Percentiles rank a stretch among this genome's conserved stretches.
Conservation (phyloP, 2,888 invertebrate species). For the Tinea pellionella region DNA sequence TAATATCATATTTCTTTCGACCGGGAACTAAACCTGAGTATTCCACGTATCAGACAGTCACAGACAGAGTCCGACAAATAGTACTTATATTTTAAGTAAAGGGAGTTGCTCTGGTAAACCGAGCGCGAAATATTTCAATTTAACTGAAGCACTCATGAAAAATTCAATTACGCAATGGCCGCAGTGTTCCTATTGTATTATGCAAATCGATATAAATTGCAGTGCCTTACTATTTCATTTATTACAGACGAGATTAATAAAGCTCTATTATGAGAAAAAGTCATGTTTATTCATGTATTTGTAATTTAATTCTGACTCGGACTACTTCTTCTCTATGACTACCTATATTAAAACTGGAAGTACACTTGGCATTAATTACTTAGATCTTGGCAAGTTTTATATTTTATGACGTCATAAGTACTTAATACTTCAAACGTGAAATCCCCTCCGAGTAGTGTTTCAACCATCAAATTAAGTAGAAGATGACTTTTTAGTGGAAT, state of each 20-base stretch:
- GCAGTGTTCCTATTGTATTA: constrained; percentile 6
- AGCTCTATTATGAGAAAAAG: constrained; percentile 19
- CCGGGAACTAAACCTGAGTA: too few species aligned
- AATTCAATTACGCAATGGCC: constrained; percentile 7
- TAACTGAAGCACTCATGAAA: constrained; percentile 5
- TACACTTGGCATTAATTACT: constrained; percentile 26
- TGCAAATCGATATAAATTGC: constrained; percentile 13
- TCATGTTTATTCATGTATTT: constrained; percentile 36
- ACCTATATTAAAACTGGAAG: background rate
- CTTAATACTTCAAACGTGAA: too few species aligned
- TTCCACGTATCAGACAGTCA: too few species aligned
- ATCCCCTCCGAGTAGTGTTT: too few species aligned
- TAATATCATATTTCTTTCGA: too few species aligned
- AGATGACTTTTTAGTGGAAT: too few species aligned
- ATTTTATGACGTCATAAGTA: too few species aligned
- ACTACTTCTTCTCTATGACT: constrained; percentile 20
- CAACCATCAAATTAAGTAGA: too few species aligned
- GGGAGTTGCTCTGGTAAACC: background rate
- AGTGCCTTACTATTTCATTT: constrained; percentile 5
- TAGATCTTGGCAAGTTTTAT: too few species aligned
- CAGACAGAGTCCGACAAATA: too few species aligned
- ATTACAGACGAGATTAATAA: background rate
- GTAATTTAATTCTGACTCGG: constrained; percentile 34
- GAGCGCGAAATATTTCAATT: background rate
- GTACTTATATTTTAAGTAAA: background rate